A percentile compares a stretch with the other conserved stretches of the same genome.
These are phyloP conservation scores for Polymixis lichenea DNA, from an alignment of 2,888 invertebrate genomes.

Conservation along the genomic window DNA sequence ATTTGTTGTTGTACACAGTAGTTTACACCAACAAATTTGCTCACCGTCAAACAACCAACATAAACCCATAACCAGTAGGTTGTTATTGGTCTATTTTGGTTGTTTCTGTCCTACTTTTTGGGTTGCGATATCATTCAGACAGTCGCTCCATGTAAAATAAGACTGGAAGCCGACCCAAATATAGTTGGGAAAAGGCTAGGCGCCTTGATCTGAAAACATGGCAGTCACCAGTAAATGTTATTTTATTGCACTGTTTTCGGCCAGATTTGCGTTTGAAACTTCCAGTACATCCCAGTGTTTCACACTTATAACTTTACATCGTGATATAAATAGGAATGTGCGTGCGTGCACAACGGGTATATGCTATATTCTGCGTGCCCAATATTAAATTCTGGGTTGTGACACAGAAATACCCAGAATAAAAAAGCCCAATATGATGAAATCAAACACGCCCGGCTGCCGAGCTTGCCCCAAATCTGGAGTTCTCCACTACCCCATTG, in stretches of 20 bases:
- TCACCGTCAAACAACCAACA: no score
- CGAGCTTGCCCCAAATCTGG: neutral
- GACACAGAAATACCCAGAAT: neutral
- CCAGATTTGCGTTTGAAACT: neutral
- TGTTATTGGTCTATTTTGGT: neutral
- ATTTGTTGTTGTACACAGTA: neutral
- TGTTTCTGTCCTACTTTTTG: neutral
- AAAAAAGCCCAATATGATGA: neutral
- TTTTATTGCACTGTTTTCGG: neutral
- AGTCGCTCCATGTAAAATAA: no score
- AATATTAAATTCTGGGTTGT: neutral
- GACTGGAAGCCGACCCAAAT: no score
- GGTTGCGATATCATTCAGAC: no score
- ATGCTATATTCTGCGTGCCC: neutral
- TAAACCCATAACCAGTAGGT: no score
- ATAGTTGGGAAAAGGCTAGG: no score
- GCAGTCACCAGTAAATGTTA: neutral
- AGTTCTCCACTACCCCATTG: neutral
- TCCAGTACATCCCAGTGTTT: neutral
- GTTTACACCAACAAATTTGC: no score
- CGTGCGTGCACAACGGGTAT: neutral
- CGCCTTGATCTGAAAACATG: no score
- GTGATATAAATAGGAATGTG: neutral
- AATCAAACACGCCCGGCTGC: neutral
- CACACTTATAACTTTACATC: neutral